phyloP scores from a whole-genome alignment of 2,113 vertebrate species.

The Macaca nemestrina region DNA sequence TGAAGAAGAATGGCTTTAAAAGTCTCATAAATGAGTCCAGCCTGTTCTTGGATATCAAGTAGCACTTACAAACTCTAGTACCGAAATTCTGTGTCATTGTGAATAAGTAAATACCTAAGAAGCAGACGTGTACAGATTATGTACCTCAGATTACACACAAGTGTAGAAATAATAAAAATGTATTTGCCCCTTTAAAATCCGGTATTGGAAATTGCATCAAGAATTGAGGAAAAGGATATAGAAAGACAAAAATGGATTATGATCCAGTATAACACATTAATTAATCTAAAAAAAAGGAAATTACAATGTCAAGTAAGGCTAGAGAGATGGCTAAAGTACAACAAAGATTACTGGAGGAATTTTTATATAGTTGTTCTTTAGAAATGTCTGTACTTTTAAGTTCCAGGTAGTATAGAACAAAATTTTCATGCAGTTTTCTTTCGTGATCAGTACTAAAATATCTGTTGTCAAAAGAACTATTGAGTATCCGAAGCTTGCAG shows the following conservation, averaged over 20 bases:
- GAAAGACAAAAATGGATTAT: conserved; percentile 3
- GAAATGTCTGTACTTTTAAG: neutral
- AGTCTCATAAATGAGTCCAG: conserved; percentile 46
- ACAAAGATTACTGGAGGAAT: neutral
- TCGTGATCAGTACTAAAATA: conserved; percentile 18
- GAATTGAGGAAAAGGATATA: neutral
- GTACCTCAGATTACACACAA: neutral
- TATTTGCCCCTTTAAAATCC: neutral
- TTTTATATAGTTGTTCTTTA: neutral
- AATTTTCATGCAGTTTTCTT: neutral
- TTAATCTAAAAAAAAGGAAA: conserved; percentile 37
- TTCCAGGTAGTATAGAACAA: neutral
- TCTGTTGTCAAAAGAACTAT: neutral
- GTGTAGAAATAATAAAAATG: conserved; percentile 47
- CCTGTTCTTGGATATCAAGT: conserved; percentile 57
- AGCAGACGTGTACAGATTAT: neutral
- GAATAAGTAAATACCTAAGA: conserved; percentile 49
- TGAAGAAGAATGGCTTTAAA: conserved; percentile 65
- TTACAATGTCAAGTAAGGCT: neutral
- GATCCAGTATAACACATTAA: neutral
- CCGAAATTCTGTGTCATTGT: conserved; percentile 34
- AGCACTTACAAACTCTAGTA: conserved; percentile 18
- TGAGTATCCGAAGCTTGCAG: conserved; percentile 2
- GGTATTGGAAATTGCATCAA: neutral
- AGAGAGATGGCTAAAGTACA: neutral